Conservation (phyloP, 2,113 vertebrate genomes). For the sheep (Ovis aries) region ARS-UI_Ramb_v3.0 NC_056054.1:88780501-88781000, state of each 20-base stretch:
- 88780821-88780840: background rate
- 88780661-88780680: background rate
- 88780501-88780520: background rate
- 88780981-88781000: background rate
- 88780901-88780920: background rate
- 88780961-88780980: background rate
- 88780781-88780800: background rate
- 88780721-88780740: too few species aligned
- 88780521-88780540: background rate
- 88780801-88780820: background rate
- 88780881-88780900: background rate
- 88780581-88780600: background rate
- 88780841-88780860: background rate
- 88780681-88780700: background rate
- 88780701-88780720: background rate
- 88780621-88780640: background rate
- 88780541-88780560: background rate
- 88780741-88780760: background rate
- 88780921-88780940: background rate
- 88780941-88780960: background rate
- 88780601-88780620: background rate
- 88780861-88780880: background rate
- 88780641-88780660: background rate
- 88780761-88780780: background rate
- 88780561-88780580: background rate